Base-by-base conservation (phyloP, 2,888 invertebrate genomes). In the Xylota segnis region DNA sequence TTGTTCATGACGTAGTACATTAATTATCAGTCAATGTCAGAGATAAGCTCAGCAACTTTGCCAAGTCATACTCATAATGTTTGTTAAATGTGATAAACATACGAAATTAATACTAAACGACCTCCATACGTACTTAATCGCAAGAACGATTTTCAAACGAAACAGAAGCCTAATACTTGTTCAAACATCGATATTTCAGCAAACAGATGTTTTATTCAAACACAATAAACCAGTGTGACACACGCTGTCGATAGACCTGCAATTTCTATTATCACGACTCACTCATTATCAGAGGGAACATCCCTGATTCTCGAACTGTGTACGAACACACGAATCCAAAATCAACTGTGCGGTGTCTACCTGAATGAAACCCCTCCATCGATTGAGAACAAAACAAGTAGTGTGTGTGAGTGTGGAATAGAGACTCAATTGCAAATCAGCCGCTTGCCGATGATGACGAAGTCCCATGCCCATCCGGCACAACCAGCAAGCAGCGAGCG, bases 291-390 rank as follows among this genome's bases (percentile, higher is more conserved):
- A 61, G 23, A 50, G 56, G 43, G 65, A 81, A 84, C 75, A 81
- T 84, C 81, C 84, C 71, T 81, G 79, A 75, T 65, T 61, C 9
- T 58, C 23, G 66, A 68, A 68, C 40, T 54, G 66, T 23, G 23
- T 23, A 23, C 23, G 77, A 61, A 23, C 18, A 43, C 52, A 32
- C 50, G 23, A 54, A 54, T 5, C 14, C 4, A 12, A 61, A 45
- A 78, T 9, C 45, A 34, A 47, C 43, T 45, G 52, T 50, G 23
- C 40, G 45, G 50, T 79, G 45, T 84, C 79, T 81, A 71, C 81
- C 81, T 84, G 84, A 84, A 81, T 84, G 75, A 76, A 81, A 61
- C 40, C 65, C 58, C 75, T 75, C 59, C 75, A 71, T 75, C 65
- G 75, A 81, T 70, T 75, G 79, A 79, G 70, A 70, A 78, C 58